These are phyloP conservation scores for Caenorhabditis inopinata DNA, from an alignment of 1,140 invertebrate genomes.

Conservation along the genomic window DNA sequence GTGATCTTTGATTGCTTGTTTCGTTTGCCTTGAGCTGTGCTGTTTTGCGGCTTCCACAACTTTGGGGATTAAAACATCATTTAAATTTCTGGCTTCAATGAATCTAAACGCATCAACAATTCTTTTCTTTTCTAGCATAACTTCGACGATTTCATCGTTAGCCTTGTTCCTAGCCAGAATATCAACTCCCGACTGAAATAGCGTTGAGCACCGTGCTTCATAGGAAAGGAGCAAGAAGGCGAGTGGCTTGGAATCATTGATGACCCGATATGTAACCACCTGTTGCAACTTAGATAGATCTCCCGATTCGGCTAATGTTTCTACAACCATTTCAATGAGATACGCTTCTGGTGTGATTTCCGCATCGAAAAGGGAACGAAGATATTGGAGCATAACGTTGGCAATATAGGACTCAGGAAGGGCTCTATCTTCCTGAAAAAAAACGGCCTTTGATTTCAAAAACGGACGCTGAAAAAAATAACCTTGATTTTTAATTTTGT, in stretches of 20 bases:
- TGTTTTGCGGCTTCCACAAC: conserved; percentile 8
- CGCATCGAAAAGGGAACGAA: background rate
- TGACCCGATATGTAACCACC: conserved; percentile 33
- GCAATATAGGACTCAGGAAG: background rate
- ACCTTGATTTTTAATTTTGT: no score
- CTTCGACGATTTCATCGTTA: conserved; percentile 19
- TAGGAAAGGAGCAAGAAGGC: conserved; percentile 16
- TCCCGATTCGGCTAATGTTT: conserved; percentile 15
- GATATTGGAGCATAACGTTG: conserved; percentile 31
- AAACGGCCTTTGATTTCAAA: no score
- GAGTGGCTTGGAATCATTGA: conserved; percentile 25
- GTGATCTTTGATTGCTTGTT: background rate
- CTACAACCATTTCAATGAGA: conserved; percentile 30
- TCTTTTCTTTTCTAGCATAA: conserved; percentile 24
- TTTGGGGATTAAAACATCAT: background rate
- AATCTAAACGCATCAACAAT: conserved; percentile 30
- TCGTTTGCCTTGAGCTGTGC: background rate
- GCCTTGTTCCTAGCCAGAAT: conserved; percentile 31
- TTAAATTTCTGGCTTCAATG: background rate
- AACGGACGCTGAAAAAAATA: no score
- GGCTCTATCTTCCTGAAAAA: conserved; percentile 7
- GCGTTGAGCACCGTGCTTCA: background rate
- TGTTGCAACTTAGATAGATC: conserved; percentile 33
- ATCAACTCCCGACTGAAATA: background rate
- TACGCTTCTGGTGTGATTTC: conserved; percentile 12